Evolutionary conservation across 2,888 invertebrate species (phyloP), one percentile per base, ranked within the genome.

Genomic region (Perithous albicinctus): DNA sequence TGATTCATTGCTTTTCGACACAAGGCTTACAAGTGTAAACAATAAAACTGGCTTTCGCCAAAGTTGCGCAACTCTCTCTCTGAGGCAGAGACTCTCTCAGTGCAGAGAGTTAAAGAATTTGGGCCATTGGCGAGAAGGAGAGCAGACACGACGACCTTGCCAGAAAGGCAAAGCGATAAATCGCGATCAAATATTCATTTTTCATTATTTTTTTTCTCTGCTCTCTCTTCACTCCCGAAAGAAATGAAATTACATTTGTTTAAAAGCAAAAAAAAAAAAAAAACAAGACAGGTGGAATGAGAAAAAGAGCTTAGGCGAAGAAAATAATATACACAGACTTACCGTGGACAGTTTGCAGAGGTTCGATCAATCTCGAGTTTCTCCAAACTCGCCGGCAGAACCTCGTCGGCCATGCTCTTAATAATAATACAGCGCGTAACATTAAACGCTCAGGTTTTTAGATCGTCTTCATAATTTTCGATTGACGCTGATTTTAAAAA

Each of bases 351-450:
- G 64, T 85, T 87, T 12, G 86, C 80, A 20, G 84, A 72, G 8
- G 75, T 46, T 63, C 88, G 88, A 85, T 90, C 90, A 85, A 91
- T 91, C 81, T 91, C 90, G 82, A 91, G 89, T 85, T 88, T 91
- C 83, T 91, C 89, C 80, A 91, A 87, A 82, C 91, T 90, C 73
- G 91, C 91, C 85, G 91, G 91, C 87, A 91, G 78, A 48, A 88
- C 85, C 74, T 91, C 91, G 78, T 91, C 91, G 61, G 88, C 90
- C 91, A 91, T 91, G 77, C 83, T 88, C 82, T 77, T 15, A 18
- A 59, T 15, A 18, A 59, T n/a, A 32, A 59, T 18, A 59, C 15
- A 15, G 6, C 59, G 59, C 32, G 59, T 32, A 59, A 59, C 32
- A 59, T 32, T 32, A 59, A n/a, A 32, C 59, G 32, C 32, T 35